A percentile compares a stretch with the other conserved stretches of the same genome.
Evolutionary conservation across 2,888 invertebrate genomes (phyloP).

Genomic region (Torymus aiolomorphi): DNA sequence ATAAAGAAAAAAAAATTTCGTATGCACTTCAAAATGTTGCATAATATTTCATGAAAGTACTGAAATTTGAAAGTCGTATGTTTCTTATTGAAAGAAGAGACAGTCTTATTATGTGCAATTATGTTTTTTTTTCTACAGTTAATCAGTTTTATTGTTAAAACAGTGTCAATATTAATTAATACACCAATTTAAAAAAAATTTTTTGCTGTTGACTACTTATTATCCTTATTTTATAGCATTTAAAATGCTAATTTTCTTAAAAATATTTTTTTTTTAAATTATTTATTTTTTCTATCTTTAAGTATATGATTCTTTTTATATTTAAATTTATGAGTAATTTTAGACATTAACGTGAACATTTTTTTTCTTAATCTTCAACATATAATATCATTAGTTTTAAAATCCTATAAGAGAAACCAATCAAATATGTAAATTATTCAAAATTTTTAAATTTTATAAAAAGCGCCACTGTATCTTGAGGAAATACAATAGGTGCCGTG

Average conservation of each 20-base stretch:
- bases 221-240: not conserved
- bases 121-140: conserved; percentile 26
- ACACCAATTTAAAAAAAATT: conserved; percentile 28
- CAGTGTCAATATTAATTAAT: conserved; percentile 19
- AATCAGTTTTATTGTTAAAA: conserved; percentile 24
- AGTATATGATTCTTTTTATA: no score
- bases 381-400: not conserved
- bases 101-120: conserved; percentile 16
- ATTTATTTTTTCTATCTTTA: not conserved
- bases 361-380: no score
- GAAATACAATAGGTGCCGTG: no score
- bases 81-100: conserved; percentile 21
- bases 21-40: conserved; percentile 18
- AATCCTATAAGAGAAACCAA: not conserved
- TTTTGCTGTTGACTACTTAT: conserved; percentile 3
- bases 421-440: not conserved
- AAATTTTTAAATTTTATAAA: not conserved
- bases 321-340: no score
- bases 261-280: not conserved
- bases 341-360: no score
- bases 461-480: conserved; percentile 28
- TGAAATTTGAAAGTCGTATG: conserved; percentile 32
- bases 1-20: conserved; percentile 22
- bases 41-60: conserved; percentile 34
- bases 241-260: not conserved